Evolutionary conservation across 2,888 invertebrate genomes (phyloP), one percentile per base, ranked within the genome.

Genomic region (Dromius quadrimaculatus): DNA sequence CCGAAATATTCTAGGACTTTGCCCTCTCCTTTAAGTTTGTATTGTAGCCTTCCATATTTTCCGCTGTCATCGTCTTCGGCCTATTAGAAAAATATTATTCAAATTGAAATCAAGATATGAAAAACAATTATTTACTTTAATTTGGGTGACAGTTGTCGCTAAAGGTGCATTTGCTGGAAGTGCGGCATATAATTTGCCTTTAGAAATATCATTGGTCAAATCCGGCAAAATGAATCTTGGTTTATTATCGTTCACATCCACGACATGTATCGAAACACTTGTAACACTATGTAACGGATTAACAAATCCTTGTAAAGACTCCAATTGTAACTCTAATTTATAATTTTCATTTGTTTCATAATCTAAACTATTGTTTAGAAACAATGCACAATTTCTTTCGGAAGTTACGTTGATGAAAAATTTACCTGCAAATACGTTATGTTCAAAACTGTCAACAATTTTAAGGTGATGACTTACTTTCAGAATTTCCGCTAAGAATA

Each of bases 21-120:
- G 47, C 76, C 75, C 70, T 81, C 82, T 5, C 82, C 83, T 5
- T 78, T 74, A 47, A 85, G 72, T 41, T 78, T 86, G 81, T 94
- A 97, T 73, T 89, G 88, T 17, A 97, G 83, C 77, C 89, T 89
- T 1, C 95, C 95, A 79, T 88, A 93, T 73, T 90, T 89, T 0
- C 94, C 94, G 65, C 92, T 92, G 79, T 97, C 97, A 74, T 88
- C 87, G 81, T 97, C 97, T 74, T 89, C 89, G 0, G 97, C 96
- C 87, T 92, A 72, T 17, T 20, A 32, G 13, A 57, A 59, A 71
- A 47, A 15, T 70, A 63, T 13, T 34, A 22, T 19, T 41, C 13
- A 32, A 71, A 36, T 47, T n/a, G 17, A 23, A 36, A 1, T 5
- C 9, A 4, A 13, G 2, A 28, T 32, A 9, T 2, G 17, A 57